phyloP scores from a whole-genome alignment of 2,888 invertebrate genomes.

The Campopleginae sp. region DNA sequence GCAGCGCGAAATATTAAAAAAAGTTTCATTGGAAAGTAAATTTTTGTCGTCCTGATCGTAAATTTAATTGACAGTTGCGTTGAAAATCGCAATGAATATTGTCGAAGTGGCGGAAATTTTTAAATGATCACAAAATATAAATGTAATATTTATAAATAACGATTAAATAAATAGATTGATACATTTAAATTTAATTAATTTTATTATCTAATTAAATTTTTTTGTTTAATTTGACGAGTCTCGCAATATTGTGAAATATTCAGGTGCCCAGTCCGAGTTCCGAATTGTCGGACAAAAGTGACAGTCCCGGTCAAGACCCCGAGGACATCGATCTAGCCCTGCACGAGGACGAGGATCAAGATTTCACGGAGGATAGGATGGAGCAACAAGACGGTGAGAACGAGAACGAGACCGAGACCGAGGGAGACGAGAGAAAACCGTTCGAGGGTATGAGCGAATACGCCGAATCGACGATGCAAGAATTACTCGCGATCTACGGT shows the following conservation, averaged over 20 bases:
- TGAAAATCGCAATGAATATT: too few species aligned
- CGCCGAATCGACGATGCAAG: constrained; percentile 86
- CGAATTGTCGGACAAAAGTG: constrained; percentile 82
- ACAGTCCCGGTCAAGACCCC: constrained; percentile 72
- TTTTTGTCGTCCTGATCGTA: too few species aligned
- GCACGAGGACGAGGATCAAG: constrained; percentile 76
- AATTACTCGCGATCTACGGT: constrained; percentile 86
- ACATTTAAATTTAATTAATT: too few species aligned
- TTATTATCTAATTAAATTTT: too few species aligned
- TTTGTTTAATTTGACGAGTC: too few species aligned
- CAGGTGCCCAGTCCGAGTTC: constrained; percentile 82
- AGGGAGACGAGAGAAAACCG: constrained; percentile 77
- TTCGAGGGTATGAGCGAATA: constrained; percentile 84
- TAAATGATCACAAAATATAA: too few species aligned
- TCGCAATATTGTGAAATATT: neutral
- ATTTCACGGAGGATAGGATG: constrained; percentile 63
- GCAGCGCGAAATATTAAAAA: too few species aligned
- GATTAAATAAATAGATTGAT: too few species aligned
- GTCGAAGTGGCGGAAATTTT: too few species aligned
- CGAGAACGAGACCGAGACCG: constrained; percentile 74
- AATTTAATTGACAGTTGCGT: too few species aligned
- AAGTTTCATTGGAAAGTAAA: too few species aligned
- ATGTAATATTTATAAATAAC: too few species aligned
- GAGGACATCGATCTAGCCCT: constrained; percentile 73
- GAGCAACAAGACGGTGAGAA: constrained; percentile 72